Percentiles rank a stretch among this genome's conserved stretches.
phyloP scores from a whole-genome alignment of 53 echinoderm and acorn worm species.

The Luidia sarsii region DNA sequence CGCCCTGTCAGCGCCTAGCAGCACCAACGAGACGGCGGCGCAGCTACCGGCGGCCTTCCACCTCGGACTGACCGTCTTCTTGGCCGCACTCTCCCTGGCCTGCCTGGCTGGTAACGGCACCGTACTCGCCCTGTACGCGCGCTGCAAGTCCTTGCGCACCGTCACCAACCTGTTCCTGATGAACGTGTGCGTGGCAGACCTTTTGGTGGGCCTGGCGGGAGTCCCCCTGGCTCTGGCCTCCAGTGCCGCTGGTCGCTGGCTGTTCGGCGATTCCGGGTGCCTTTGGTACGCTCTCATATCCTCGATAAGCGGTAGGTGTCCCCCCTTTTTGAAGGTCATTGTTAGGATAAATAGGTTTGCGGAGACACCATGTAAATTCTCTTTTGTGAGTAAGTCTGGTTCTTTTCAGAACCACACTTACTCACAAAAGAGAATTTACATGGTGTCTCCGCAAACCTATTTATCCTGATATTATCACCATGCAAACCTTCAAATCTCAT shows the following conservation, averaged over 20 bases:
- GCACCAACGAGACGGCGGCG: not conserved
- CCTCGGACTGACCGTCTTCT: conserved; percentile 60
- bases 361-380: too few relatives aligned
- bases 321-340: too few relatives aligned
- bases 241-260: conserved; percentile 72
- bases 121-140: conserved; percentile 55
- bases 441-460: too few relatives aligned
- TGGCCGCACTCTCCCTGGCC: conserved; percentile 61
- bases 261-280: conserved; percentile 68
- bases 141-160: conserved; percentile 48
- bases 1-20: too few relatives aligned
- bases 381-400: too few relatives aligned
- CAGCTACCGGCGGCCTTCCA: too few relatives aligned
- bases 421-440: too few relatives aligned
- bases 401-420: too few relatives aligned
- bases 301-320: conserved; percentile 69
- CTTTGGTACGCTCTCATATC: conserved; percentile 69
- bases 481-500: too few relatives aligned
- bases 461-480: too few relatives aligned
- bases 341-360: too few relatives aligned
- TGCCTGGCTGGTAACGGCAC: conserved; percentile 69
- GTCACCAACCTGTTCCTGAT: conserved; percentile 74
- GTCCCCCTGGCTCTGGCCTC: conserved; percentile 75
- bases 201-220: conserved; percentile 62
- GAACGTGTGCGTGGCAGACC: conserved; percentile 73